A percentile compares a stretch with the other conserved stretches of the same genome.
These are phyloP conservation scores for Perognathus longimembris DNA, from an alignment of 2,113 vertebrate species.

Conservation along the genomic window DNA sequence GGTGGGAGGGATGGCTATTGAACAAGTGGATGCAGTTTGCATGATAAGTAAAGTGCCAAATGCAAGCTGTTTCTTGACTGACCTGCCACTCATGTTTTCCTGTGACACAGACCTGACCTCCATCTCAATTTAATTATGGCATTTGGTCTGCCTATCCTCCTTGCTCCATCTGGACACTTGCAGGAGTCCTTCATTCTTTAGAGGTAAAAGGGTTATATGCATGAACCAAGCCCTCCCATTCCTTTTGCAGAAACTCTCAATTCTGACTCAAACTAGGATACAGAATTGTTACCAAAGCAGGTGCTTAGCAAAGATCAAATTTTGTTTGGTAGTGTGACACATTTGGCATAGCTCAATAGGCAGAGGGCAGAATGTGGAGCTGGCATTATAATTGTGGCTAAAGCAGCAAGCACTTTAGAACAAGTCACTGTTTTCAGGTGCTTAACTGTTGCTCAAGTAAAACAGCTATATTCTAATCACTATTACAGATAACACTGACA, in stretches of 20 bases:
- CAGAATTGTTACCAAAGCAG: slow-evolving; percentile 64
- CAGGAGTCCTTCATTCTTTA: slow-evolving; percentile 2
- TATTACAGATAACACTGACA: background rate
- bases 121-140: background rate
- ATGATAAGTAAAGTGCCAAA: background rate
- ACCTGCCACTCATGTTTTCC: background rate
- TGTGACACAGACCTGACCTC: background rate
- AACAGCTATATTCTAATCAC: background rate
- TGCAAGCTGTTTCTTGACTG: background rate
- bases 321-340: slow-evolving; percentile 72
- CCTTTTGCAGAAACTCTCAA: slow-evolving; percentile 51
- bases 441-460: background rate
- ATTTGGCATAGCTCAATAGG: slow-evolving; percentile 26
- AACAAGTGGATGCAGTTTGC: background rate
- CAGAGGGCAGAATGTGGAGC: background rate
- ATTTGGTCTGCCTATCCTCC: background rate
- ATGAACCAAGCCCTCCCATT: background rate
- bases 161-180: background rate
- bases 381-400: background rate
- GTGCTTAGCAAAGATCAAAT: slow-evolving; percentile 65
- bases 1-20: background rate
- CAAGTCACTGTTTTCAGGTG: slow-evolving; percentile 38
- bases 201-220: background rate
- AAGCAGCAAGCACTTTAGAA: background rate
- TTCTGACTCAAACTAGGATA: background rate